Base-by-base conservation (phyloP, 37 sponge, comb jelly and placozoan genomes). In the Petrosia ficiformis region DNA sequence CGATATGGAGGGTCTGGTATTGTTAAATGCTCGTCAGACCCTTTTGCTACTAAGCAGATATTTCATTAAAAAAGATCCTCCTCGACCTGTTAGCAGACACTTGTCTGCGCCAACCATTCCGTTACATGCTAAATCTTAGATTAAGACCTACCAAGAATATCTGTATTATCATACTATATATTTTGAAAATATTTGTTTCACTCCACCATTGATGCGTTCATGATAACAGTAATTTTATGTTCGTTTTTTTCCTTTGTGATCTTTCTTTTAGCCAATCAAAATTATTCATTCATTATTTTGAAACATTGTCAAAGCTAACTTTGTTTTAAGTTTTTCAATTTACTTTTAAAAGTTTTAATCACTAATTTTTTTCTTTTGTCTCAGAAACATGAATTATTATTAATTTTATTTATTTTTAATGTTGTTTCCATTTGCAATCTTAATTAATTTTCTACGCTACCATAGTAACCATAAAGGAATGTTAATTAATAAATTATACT, bases 1-100 rank as follows among this genome's bases (percentile, higher is more conserved):
- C 39, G 92, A 91, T 65, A 86, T 91, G 92, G 92, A 91, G 72
- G 90, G 90, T 22, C 79, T 86, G 70, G 92, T 86, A 24, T 58
- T 91, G 0, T 65, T 91, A 6, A 91, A 86, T 72, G 92, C 81
- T 1, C 57, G 92, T 39, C 57, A 84, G 30, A 91, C 92, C 29
- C 57, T 91, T 57, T 70, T 91, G 2, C 57, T 86, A 0, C 71
- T 91, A 31, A 91, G 79, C 59, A 75, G 92, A 39, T 57, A 48
- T 29, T 91, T 91, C 68, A 86, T 91, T 65, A 65, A 71, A 30
- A 71, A 71, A 41, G 92, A 91, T 11, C 24, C 76, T 0, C 44
- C 66, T 33, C 82, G 88, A 3, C 88, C 88, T 1, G 64, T 88
- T 8, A 88, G 83, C 32, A 65, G 88, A 48, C 88, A 88, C 40